Evolutionary conservation across 2,797 vertebrate genomes (phyloP), one percentile per base, ranked within the genome.

Genomic region (Galagoides demidoff): DNA sequence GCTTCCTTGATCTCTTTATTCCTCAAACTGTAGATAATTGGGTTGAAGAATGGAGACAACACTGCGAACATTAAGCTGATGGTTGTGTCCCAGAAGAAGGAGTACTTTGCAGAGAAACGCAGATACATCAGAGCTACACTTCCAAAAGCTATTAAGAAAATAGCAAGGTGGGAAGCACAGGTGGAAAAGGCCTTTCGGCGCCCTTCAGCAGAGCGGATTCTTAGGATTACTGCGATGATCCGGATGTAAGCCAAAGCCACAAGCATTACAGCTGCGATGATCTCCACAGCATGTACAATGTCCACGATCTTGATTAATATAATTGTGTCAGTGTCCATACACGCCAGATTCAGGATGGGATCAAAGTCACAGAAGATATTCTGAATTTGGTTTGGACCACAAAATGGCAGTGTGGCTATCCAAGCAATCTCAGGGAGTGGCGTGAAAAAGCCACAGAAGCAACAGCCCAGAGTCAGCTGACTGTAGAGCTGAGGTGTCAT

Each of bases 311-410:
- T 49, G 76, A 82, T 77, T 11, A 98, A 16, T 7, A 94, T 52
- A 57, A 98, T 84, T 96, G 96, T 13, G 95, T 96, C 23, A 92
- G 96, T 93, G 98, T 97, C 85, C 81, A 81, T 68, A 97, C 27
- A 97, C 0, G 98, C 97, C 20, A 98, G 95, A 0, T 52, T 77
- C 59, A 98, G 98, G 77, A 98, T 94, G 2, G 97, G 96, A 52
- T 98, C 94, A 89, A 98, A 98, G 97, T 98, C 98, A 94, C 98
- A 98, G 92, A 91, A 98, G 89, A 98, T 99, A 78, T 98, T 98
- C 45, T 96, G 61, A 68, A 98, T 98, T 63, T 96, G 91, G 74
- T 98, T 98, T 66, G 98, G 97, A n/a, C 92, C 96, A 90, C 98
- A 99, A 90, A 98, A 99, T 19, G 87, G 81, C 1, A 99, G 95